These are phyloP conservation scores for Stenichneumon culpator DNA, from an alignment of 2,888 invertebrate genomes.

Conservation along the genomic window DNA sequence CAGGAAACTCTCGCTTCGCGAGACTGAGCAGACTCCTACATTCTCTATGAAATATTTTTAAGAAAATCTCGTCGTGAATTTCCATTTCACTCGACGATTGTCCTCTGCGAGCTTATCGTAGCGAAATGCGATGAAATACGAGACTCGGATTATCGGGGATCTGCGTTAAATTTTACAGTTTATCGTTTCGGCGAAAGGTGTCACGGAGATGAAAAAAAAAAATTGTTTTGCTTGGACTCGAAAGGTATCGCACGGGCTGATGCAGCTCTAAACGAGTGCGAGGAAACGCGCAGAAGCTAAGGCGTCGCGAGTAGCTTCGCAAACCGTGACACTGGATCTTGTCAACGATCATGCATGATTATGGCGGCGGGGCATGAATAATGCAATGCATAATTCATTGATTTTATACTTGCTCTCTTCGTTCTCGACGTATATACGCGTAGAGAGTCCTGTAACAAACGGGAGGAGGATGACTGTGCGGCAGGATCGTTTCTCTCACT, in stretches of 20 bases:
- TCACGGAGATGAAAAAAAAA: slow-evolving; percentile 18
- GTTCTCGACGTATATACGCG: background rate
- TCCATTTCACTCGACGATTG: background rate
- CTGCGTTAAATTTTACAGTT: slow-evolving; percentile 52
- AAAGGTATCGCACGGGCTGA: slow-evolving; percentile 6
- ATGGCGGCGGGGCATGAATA: slow-evolving; percentile 81
- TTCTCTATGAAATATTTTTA: slow-evolving; percentile 20
- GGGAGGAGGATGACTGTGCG: slow-evolving; percentile 12
- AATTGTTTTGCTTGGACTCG: slow-evolving; percentile 40
- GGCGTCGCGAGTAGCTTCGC: slow-evolving; percentile 40
- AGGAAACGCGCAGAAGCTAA: slow-evolving; percentile 21
- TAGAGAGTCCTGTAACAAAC: slow-evolving; percentile 32
- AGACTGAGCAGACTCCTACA: slow-evolving; percentile 9
- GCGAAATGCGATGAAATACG: slow-evolving; percentile 45
- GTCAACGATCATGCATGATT: slow-evolving; percentile 81
- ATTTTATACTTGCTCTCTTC: slow-evolving; percentile 68
- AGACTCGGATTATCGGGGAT: slow-evolving; percentile 24
- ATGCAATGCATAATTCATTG: slow-evolving; percentile 82
- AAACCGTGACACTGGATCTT: slow-evolving; percentile 78
- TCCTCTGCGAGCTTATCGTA: background rate
- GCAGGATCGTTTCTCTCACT: slow-evolving; percentile 1
- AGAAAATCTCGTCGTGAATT: background rate
- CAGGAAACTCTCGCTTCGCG: slow-evolving; percentile 30
- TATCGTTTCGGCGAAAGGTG: slow-evolving; percentile 62
- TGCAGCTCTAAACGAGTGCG: slow-evolving; percentile 26